Conservation (phyloP, 2,797 vertebrate genomes). For the Gobionotothen gibberifrons region DNA sequence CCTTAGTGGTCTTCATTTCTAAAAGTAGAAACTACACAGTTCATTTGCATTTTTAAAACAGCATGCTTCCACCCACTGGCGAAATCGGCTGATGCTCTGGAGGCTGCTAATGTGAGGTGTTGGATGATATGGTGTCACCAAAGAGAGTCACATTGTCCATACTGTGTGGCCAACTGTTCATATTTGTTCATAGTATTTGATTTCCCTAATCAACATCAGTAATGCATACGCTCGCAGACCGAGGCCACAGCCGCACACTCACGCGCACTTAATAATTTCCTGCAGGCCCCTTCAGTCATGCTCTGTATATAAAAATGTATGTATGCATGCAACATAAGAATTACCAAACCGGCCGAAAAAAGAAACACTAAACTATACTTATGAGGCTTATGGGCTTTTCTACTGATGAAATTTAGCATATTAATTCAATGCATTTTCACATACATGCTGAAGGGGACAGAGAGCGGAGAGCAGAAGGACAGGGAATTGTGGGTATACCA, state of each 20-base stretch:
- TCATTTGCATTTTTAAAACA: constrained; percentile 12
- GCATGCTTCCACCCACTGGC: constrained; percentile 10
- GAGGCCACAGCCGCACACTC: constrained; percentile 5
- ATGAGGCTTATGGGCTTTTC: not conserved
- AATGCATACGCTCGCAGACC: constrained; percentile 21
- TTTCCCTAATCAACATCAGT: constrained; percentile 45
- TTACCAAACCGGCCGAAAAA: not conserved
- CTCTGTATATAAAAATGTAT: constrained; percentile 8
- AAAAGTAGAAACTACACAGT: not conserved
- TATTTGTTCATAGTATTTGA: constrained; percentile 33
- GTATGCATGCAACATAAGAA: constrained; percentile 18
- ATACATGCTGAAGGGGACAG: not conserved
- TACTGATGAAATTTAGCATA: not conserved
- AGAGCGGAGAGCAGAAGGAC: not conserved
- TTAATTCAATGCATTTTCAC: not conserved
- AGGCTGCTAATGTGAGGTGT: constrained; percentile 20
- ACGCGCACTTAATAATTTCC: constrained; percentile 9
- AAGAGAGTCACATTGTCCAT: constrained; percentile 18
- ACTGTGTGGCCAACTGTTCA: constrained; percentile 40
- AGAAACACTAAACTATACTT: not conserved
- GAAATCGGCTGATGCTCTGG: not conserved
- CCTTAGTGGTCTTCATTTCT: not conserved
- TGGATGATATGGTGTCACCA: constrained; percentile 14
- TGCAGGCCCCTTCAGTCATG: constrained; percentile 16
- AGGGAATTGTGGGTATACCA: not conserved